Base-by-base conservation (phyloP, 1,140 invertebrate genomes). In the Pseudomyrmex sp. region DNA sequence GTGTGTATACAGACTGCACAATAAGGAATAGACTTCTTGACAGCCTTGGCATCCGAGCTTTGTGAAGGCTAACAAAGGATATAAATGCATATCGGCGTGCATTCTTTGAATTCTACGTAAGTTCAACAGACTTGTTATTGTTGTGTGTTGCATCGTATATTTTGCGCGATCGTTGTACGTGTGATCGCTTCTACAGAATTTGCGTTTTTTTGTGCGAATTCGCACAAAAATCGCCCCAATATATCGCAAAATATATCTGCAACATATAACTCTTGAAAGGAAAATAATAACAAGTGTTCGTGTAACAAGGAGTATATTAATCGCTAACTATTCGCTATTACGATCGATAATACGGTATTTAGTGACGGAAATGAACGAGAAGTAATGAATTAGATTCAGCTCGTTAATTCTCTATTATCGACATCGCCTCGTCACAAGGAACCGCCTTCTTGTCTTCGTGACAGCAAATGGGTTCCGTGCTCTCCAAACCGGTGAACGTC, bases 401-500 rank as follows among this genome's bases (percentile, higher is more conserved):
- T 72, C 54, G 44, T 72, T 77, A 79, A 44, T 85, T 61, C 15
- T 88, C 46, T 59, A 62, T 85, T 44, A 76, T 20, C 52, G 52
- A 54, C n/a, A 50, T 26, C 18, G 61, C 8, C 13, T 69, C 59
- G 0, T 69, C 46, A 61, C 88, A 89, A 35, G 63, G 9, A 58
- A 46, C 74, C 52, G 62, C 23, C 35, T 87, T 89, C 35, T 87
- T 89, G n/a, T 85, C 87, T 26, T 87, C 85, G 65, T 85, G 83
- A 54, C 90, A 90, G 65, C 89, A 91, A 77, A 91, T 85, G 54
- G 58, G 85, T 26, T 89, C 83, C 2, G 74, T 58, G 48, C 73
- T 85, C 68, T 87, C 76, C 50, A 90, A 82, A 20, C 86, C 85
- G 12, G 85, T 88, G 69, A 73, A 83, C 63, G 72, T 87, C 90